Evolutionary conservation across 2,888 invertebrate genomes (phyloP), one percentile per base, ranked within the genome.

Genomic region (Conus canariensis): DNA sequence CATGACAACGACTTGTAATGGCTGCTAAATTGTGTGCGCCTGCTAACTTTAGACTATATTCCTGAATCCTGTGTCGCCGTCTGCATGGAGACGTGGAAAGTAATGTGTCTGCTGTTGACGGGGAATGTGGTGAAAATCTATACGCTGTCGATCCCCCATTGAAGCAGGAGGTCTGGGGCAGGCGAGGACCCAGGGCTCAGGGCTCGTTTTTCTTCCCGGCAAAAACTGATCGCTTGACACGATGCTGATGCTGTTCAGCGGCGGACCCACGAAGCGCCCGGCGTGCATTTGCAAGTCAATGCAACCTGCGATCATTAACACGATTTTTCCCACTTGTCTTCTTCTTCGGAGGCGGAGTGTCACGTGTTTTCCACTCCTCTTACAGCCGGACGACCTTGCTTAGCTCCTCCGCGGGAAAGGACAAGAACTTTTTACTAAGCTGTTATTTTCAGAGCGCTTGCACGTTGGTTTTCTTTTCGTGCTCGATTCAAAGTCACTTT

Each of bases 271-370:
- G 22, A 7, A n/a, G 74, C 45, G 45, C 80, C 60, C 60, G 12
- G 19, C 70, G 80, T 12, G 30, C 45, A 80, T 80, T 80, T 80
- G 80, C 80, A 80, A 30, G 80, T 80, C 80, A 80, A 80, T 80
- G 80, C 45, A 80, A 45, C 80, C 30, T 12, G 30, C 10, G 80
- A 80, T 80, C 80, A 19, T 80, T 80, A 80, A 80, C 80, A 80
- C 9, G 45, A 80, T 45, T 80, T 80, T 80, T 80, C 30, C 6
- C 30, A 30, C 45, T 80, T 45, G 80, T 45, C 80, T 80, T 80
- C 16, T 22, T 74, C 9, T 4, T 25, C 1, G 60, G 60, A 64
- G 60, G 60, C 16, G 60, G 60, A 64, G 12, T 64, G 6, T 64
- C 60, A 64, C 60, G 12, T 64, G 60, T 16, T 64, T 64, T 64